A percentile compares a stretch with the other conserved stretches of the same genome.
These are phyloP conservation scores for Embidobia sp. DNA, from an alignment of 2,888 invertebrate species.

Conservation along the genomic window DNA sequence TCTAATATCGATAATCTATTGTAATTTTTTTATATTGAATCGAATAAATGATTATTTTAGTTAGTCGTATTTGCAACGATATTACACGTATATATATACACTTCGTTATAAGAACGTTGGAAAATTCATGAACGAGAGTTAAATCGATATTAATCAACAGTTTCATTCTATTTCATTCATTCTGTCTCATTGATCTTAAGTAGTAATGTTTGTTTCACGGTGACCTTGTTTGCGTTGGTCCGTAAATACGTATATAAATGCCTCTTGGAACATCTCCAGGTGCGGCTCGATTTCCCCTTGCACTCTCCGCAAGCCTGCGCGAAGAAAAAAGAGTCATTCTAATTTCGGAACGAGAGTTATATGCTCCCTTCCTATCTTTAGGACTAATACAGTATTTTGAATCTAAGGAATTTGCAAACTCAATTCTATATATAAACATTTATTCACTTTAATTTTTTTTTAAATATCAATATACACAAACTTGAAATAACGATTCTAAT, in stretches of 20 bases:
- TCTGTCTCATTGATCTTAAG: constrained; percentile 44
- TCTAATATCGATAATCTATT: too few relatives aligned
- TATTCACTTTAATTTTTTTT: too few relatives aligned
- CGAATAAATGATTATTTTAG: too few relatives aligned
- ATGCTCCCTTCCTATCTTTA: constrained; percentile 34
- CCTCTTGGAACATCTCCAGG: constrained; percentile 61
- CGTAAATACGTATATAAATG: constrained; percentile 51
- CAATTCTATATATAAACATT: constrained; percentile 2
- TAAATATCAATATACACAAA: too few relatives aligned
- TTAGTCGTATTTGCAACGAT: too few relatives aligned
- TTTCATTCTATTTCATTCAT: constrained; percentile 36
- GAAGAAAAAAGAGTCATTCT: constrained; percentile 51
- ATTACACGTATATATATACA: too few relatives aligned
- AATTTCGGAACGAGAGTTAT: constrained; percentile 51
- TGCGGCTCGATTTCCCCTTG: constrained; percentile 45
- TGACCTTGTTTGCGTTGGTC: constrained; percentile 50
- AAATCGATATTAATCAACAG: constrained; percentile 31
- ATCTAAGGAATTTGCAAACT: constrained; percentile 24
- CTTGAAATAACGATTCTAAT: too few relatives aligned
- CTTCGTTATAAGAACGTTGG: not conserved
- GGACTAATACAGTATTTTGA: constrained; percentile 47
- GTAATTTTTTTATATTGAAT: too few relatives aligned
- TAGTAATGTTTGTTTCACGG: constrained; percentile 37
- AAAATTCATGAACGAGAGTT: constrained; percentile 3
- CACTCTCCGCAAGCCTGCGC: constrained; percentile 6